Percentiles rank a stretch among this genome's conserved stretches.
phyloP scores from a whole-genome alignment of 2,888 invertebrate species.

The Galerucella pusilla region DNA sequence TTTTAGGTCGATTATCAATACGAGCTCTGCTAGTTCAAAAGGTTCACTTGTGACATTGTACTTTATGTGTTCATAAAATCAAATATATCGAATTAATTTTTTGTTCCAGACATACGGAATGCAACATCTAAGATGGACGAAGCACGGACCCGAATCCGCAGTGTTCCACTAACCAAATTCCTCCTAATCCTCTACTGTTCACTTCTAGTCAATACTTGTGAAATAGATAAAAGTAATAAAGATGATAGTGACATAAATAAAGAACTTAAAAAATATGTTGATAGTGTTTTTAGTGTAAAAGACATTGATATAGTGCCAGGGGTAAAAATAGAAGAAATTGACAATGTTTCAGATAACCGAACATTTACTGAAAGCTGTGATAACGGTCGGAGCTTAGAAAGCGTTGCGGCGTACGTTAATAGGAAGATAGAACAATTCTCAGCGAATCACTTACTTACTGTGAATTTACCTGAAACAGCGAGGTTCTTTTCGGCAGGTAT shows the following conservation, averaged over 20 bases:
- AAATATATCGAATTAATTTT: conserved; percentile 3
- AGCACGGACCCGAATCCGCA: conserved; percentile 30
- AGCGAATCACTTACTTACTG: conserved; percentile 72
- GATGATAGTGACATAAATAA: conserved; percentile 64
- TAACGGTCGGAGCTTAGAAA: conserved; percentile 64
- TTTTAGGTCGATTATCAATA: too few species aligned
- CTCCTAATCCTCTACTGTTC: conserved; percentile 19
- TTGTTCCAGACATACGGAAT: conserved; percentile 36
- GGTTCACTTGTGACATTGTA: too few species aligned
- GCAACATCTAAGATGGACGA: conserved; percentile 46
- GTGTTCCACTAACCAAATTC: conserved; percentile 29
- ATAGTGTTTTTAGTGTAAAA: conserved; percentile 69
- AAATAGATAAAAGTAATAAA: conserved; percentile 40
- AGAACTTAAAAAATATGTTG: conserved; percentile 70
- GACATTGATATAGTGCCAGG: conserved; percentile 71
- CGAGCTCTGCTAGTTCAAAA: too few species aligned
- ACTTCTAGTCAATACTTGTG: conserved; percentile 46
- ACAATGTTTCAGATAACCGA: conserved; percentile 45
- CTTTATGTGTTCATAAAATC: too few species aligned
- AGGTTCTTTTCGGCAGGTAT: conserved; percentile 62
- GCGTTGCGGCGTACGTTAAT: conserved; percentile 69
- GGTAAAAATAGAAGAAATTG: conserved; percentile 66
- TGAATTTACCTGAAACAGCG: conserved; percentile 76
- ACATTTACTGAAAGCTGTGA: conserved; percentile 54
- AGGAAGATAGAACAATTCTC: conserved; percentile 72